These are phyloP conservation scores for Plectropomus leopardus DNA, from an alignment of 2,113 vertebrate genomes.

Conservation along the genomic window DNA sequence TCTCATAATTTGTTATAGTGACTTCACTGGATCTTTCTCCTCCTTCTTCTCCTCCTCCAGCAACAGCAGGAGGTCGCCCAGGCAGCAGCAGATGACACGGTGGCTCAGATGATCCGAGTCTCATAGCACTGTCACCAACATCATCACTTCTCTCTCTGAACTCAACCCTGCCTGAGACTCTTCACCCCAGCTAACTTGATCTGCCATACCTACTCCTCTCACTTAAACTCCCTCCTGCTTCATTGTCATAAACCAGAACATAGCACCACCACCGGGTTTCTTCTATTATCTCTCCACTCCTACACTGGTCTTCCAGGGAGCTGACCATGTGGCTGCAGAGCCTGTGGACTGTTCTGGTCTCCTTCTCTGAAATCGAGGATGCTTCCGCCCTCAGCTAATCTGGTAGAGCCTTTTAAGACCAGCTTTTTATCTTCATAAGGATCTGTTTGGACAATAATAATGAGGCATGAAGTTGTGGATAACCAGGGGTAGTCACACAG, in stretches of 20 bases:
- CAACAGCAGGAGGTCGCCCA: constrained; percentile 88
- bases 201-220: constrained; percentile 13
- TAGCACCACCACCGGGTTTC: constrained; percentile 24
- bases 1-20: not conserved
- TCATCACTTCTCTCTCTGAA: constrained; percentile 32
- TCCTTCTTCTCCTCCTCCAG: not conserved
- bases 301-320: constrained; percentile 66
- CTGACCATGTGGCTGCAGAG: constrained; percentile 35
- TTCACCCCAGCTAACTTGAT: constrained; percentile 48
- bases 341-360: constrained; percentile 35
- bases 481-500: constrained; percentile 25
- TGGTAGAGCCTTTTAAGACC: constrained; percentile 18
- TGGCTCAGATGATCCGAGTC: constrained; percentile 96
- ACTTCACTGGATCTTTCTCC: not conserved
- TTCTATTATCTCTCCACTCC: constrained; percentile 33
- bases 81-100: constrained; percentile 90
- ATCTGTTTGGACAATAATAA: constrained; percentile 36
- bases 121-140: constrained; percentile 85
- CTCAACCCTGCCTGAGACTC: constrained; percentile 45
- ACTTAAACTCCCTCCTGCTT: not conserved
- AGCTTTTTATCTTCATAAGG: constrained; percentile 30
- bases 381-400: constrained; percentile 31
- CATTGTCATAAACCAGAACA: not conserved
- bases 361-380: constrained; percentile 33
- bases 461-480: constrained; percentile 15